Evolutionary conservation across 1,140 invertebrate species (phyloP).

Genomic region (Danaus melanippus): DNA sequence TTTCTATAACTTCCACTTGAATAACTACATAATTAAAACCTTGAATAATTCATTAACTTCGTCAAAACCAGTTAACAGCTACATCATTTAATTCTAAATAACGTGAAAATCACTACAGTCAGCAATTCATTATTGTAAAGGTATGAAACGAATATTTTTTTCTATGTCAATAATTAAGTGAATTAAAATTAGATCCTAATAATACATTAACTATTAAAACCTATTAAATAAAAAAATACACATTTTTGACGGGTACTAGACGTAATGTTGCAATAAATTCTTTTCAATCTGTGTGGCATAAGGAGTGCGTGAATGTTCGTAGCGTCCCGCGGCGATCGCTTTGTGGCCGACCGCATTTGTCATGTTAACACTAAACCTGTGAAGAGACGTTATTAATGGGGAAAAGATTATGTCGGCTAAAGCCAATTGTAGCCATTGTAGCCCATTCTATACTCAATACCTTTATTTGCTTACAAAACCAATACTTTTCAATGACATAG

Average conservation of each 20-base stretch:
- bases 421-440: constrained; percentile 49
- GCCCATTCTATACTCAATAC: constrained; percentile 16
- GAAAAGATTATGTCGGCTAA: constrained; percentile 52
- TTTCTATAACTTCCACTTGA: too few relatives aligned
- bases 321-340: constrained; percentile 42
- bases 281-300: constrained; percentile 37
- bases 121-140: too few relatives aligned
- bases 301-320: constrained; percentile 32
- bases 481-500: constrained; percentile 20
- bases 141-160: too few relatives aligned
- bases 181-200: neutral
- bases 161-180: too few relatives aligned
- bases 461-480: constrained; percentile 48
- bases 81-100: too few relatives aligned
- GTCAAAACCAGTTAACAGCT: too few relatives aligned
- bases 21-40: too few relatives aligned
- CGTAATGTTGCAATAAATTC: constrained; percentile 12
- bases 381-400: constrained; percentile 66
- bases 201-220: neutral
- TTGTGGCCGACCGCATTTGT: constrained; percentile 54
- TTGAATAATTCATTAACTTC: too few relatives aligned
- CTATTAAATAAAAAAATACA: too few relatives aligned
- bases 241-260: neutral
- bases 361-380: constrained; percentile 65
- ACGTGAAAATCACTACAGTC: too few relatives aligned